Evolutionary conservation across 1,140 invertebrate genomes (phyloP), one percentile per base, ranked within the genome.

Genomic region (Antheraea mylitta): DNA sequence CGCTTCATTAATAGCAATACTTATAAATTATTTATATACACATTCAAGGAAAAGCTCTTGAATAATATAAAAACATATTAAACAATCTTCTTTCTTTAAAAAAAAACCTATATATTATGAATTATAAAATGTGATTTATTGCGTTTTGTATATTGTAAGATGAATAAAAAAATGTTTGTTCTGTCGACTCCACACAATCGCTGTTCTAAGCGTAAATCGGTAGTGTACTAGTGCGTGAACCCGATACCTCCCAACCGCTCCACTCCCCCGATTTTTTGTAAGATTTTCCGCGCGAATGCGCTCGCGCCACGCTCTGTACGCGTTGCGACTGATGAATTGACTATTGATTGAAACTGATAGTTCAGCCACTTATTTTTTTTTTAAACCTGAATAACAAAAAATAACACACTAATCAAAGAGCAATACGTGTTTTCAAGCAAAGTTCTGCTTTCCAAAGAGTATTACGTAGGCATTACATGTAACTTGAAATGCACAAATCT

Each of bases 201-300:
- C 8, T 78, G 70, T 79, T 72, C 77, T 45, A 38, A 10, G 73
- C 48, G 9, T 80, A 85, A 85, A 81, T 80, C 78, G 70, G 72
- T 71, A 70, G 80, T 82, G 77, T 80, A 80, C 71, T 75, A 82
- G 85, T 81, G 86, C 86, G 86, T 86, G 61, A 77, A 66, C 48
- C 74, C 69, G 60, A 22, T 36, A 36, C 30, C 60, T 68, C 48
- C 19, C 42, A 18, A 38, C 65, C 66, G 37, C 22, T 37, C 64
- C 66, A 66, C 63, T 37, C 68, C 67, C 59, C 64, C 72, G 76
- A 81, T 89, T 89, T 88, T 89, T 89, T 87, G 86, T 81, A 89
- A 89, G 86, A 89, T 86, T 89, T 89, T 84, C 81, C 82, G 75
- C 78, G 77, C 75, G 78, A 75, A 65, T 87, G 86, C 86, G 85